Evolutionary conservation across 2,113 vertebrate species (phyloP).

Genomic region (Anoplopoma fimbria): DNA sequence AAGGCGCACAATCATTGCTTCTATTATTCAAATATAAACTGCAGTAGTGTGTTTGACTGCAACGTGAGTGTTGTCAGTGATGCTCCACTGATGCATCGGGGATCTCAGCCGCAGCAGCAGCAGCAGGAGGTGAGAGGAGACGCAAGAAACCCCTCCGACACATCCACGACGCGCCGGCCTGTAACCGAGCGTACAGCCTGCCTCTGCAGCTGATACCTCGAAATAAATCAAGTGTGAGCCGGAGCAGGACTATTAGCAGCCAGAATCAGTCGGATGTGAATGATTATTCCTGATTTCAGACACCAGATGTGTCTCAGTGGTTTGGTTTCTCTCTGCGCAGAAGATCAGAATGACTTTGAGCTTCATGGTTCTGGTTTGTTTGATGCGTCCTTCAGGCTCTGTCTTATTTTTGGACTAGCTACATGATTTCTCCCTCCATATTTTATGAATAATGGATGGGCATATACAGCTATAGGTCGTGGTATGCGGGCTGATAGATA

Average conservation of each 20-base stretch:
- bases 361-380: conserved; percentile 30
- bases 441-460: conserved; percentile 26
- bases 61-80: conserved; percentile 24
- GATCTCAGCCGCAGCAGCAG: conserved; percentile 7
- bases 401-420: neutral
- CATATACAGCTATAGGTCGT: neutral
- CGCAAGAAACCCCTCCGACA: conserved; percentile 8
- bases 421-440: conserved; percentile 4
- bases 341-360: conserved; percentile 54
- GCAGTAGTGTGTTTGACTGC: conserved; percentile 1
- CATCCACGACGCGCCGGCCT: conserved; percentile 67
- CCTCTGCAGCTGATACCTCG: conserved; percentile 67
- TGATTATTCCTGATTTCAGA: conserved; percentile 57
- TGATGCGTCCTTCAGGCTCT: conserved; percentile 31
- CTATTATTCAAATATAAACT: neutral
- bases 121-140: conserved; percentile 40
- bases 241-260: conserved; percentile 45
- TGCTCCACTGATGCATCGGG: conserved; percentile 14
- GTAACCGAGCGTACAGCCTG: conserved; percentile 58
- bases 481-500: conserved; percentile 4
- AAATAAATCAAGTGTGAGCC: conserved; percentile 38
- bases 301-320: conserved; percentile 72
- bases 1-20: neutral
- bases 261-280: conserved; percentile 67
- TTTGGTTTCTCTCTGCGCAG: conserved; percentile 22